Conservation (phyloP, 1,140 invertebrate genomes). For the Agrypnia vestita region DNA sequence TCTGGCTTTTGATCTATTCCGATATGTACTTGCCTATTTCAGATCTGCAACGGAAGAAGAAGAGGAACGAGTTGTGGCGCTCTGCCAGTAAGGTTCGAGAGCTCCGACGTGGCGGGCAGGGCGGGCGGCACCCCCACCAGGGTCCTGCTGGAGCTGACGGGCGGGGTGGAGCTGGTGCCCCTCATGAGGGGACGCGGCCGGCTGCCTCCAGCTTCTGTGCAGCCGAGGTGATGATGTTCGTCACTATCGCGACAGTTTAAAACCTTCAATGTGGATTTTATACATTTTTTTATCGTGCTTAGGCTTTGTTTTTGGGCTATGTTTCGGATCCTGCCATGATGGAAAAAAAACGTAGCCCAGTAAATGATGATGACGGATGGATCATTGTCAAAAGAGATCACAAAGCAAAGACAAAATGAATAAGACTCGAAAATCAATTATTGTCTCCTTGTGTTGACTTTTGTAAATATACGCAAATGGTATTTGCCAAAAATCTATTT, state of each 20-base stretch:
- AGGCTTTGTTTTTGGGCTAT: too few relatives aligned
- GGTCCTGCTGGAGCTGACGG: slow-evolving; percentile 70
- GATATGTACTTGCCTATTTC: slow-evolving; percentile 4
- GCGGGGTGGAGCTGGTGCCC: slow-evolving; percentile 81
- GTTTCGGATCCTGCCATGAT: too few relatives aligned
- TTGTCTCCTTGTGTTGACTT: too few relatives aligned
- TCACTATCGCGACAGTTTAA: too few relatives aligned
- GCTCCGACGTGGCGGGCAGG: neutral
- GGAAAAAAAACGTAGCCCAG: too few relatives aligned
- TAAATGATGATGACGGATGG: too few relatives aligned
- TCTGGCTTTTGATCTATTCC: too few relatives aligned
- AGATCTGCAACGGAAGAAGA: neutral
- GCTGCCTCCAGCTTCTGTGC: slow-evolving; percentile 8
- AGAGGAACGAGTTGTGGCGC: neutral
- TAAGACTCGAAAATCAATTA: neutral
- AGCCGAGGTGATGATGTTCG: slow-evolving; percentile 13
- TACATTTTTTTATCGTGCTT: too few relatives aligned
- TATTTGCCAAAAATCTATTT: neutral
- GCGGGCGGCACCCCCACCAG: slow-evolving; percentile 69
- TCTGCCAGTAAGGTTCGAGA: neutral
- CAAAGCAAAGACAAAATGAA: neutral
- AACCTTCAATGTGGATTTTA: too few relatives aligned
- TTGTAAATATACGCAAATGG: too few relatives aligned
- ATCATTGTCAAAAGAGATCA: too few relatives aligned
- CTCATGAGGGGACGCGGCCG: slow-evolving; percentile 73